Evolutionary conservation across 2,113 vertebrate genomes (phyloP), one percentile per base, ranked within the genome.

Genomic region (Perca fluviatilis): DNA sequence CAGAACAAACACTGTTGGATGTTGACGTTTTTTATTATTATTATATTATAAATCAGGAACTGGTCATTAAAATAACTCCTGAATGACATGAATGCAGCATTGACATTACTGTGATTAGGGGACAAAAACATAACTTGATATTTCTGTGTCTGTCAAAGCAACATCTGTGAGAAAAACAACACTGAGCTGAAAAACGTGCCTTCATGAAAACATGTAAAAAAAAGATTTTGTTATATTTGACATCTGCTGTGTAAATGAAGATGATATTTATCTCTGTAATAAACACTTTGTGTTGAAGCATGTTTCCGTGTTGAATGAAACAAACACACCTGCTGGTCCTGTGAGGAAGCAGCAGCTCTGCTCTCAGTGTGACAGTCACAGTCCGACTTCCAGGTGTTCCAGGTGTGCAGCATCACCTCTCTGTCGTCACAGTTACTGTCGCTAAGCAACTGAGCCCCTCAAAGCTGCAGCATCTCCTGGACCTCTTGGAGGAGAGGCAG

Each of bases 401-500:
- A n/a, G 36, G 21, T 43, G 36, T 43, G 19, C 61, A n/a, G 61
- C 40, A 1, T 89, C 87, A 85, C 40, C 69, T 58, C 10, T 56
- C 71, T 1, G 83, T 64, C 0, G 19, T 46, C 46, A 3, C 14
- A 0, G 67, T 85, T 23, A 97, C 90, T 19, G 78, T 90, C 3
- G 91, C 87, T 58, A 99, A 71, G 79, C 93, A 96, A 3, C 91
- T 49, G 43, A 89, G 64, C 3, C 98, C 86, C 0, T 61, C 40
- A 0, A n/a, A 36, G 71, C 96, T 93, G 53, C 93, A 86, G 13
- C 97, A 98, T 87, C 94, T 95, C 54, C 92, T 79, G 71, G 1
- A 97, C 85, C 0, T 94, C 96, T 61, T 80, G 93, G 80, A 99
- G 95, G 72, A 97, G 94, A 71, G 94, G 27, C 27, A 49, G 62